Conservation (phyloP, 92 coral and sea anemone genomes). For the Bergia sp. region DNA sequence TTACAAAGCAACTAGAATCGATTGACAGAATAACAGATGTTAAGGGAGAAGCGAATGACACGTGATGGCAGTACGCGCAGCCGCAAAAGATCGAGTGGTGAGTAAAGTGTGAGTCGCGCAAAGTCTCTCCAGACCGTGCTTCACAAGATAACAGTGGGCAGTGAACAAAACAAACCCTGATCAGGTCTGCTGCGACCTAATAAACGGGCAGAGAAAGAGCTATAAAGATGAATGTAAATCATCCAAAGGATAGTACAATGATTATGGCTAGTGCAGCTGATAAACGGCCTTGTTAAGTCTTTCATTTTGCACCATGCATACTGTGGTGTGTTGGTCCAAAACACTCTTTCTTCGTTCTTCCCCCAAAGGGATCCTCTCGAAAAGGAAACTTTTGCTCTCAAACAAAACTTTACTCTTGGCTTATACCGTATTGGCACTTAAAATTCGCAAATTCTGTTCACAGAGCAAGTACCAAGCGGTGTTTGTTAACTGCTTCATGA, state of each 20-base stretch:
- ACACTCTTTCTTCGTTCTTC: too few species aligned
- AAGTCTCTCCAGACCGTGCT: background rate
- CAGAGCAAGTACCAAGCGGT: too few species aligned
- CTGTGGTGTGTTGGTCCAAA: too few species aligned
- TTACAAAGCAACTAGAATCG: constrained; percentile 84
- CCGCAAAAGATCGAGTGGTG: background rate
- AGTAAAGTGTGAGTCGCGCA: background rate
- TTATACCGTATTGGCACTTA: too few species aligned
- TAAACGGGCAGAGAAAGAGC: background rate
- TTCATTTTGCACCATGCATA: too few species aligned
- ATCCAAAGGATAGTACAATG: background rate
- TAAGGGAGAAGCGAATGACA: constrained; percentile 27
- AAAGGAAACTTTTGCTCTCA: too few species aligned
- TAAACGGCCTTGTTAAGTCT: too few species aligned
- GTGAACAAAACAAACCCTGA: background rate
- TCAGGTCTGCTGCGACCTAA: background rate
- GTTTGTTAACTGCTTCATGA: too few species aligned
- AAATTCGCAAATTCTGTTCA: too few species aligned
- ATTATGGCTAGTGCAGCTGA: background rate
- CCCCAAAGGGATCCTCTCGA: too few species aligned
- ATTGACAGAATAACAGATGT: constrained; percentile 94
- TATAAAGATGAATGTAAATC: background rate
- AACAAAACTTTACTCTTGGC: too few species aligned
- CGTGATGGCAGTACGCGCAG: background rate
- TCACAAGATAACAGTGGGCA: background rate